Conservation (phyloP, 2,113 vertebrate genomes). For the Otolemur garnettii region DNA sequence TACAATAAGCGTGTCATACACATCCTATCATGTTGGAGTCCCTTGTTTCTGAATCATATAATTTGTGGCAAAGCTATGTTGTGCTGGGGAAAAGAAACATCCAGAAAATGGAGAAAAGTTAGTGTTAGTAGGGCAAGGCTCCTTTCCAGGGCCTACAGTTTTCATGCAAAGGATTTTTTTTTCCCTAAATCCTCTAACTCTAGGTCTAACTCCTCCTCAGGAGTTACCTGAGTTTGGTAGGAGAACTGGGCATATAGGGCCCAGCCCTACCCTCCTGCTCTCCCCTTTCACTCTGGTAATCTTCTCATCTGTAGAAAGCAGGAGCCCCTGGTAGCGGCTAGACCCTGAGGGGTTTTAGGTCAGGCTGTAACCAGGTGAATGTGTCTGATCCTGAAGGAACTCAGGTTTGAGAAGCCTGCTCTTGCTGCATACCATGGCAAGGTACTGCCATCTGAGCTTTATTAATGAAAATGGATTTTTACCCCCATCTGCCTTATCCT, state of each 20-base stretch:
- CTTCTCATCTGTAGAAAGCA: not conserved
- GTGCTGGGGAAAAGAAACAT: not conserved
- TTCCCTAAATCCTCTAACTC: not conserved
- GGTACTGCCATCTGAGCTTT: not conserved
- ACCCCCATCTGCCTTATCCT: not conserved
- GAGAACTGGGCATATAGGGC: not conserved
- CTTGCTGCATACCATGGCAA: not conserved
- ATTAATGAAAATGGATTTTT: not conserved
- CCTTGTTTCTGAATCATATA: conserved; percentile 5
- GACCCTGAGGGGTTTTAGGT: not conserved
- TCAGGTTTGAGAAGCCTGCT: not conserved
- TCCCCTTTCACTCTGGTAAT: not conserved
- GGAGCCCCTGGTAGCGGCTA: not conserved
- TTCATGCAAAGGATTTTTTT: not conserved
- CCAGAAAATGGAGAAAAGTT: not conserved
- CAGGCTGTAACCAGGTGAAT: not conserved
- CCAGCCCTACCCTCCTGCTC: not conserved
- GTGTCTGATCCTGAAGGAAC: not conserved
- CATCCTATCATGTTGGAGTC: not conserved
- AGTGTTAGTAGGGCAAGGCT: not conserved
- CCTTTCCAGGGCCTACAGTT: not conserved
- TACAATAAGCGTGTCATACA: not conserved
- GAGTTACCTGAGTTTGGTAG: not conserved
- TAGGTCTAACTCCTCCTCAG: not conserved
- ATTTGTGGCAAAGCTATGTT: not conserved